These are phyloP conservation scores for Xenopus laevis DNA, from an alignment of 2,113 vertebrate species.

Conservation along the genomic window DNA sequence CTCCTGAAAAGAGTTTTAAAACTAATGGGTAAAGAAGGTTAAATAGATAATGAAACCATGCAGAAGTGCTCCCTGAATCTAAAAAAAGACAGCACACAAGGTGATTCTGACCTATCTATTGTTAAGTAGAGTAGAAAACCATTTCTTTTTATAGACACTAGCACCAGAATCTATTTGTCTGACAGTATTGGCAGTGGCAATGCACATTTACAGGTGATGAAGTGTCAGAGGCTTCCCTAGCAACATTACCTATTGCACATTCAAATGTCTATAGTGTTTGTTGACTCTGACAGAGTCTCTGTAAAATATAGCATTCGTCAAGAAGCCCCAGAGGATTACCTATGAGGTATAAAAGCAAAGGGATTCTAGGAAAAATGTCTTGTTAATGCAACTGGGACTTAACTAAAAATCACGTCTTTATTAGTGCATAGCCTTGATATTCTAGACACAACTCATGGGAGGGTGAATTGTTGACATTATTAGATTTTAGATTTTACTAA, in stretches of 20 bases:
- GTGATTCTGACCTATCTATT: conserved; percentile 34
- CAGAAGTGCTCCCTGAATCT: conserved; percentile 17
- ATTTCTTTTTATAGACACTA: conserved; percentile 28
- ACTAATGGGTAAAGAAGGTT: conserved; percentile 34
- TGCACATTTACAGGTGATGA: conserved; percentile 13
- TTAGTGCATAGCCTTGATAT: too few relatives aligned
- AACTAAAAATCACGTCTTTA: too few relatives aligned
- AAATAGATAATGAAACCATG: conserved; percentile 29
- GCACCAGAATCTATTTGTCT: conserved; percentile 18
- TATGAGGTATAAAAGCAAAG: too few relatives aligned
- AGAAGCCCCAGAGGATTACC: not conserved
- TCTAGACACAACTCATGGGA: too few relatives aligned
- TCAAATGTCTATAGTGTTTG: not conserved
- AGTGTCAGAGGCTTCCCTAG: not conserved
- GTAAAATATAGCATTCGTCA: not conserved
- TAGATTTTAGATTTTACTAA: too few relatives aligned
- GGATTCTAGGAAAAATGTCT: not conserved
- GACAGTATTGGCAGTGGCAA: conserved; percentile 19
- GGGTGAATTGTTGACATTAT: too few relatives aligned
- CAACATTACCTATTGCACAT: not conserved
- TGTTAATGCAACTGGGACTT: too few relatives aligned
- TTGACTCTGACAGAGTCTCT: not conserved
- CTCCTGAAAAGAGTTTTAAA: conserved; percentile 20
- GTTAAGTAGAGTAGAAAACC: conserved; percentile 14
- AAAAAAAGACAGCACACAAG: conserved; percentile 29